A percentile compares a stretch with the other conserved stretches of the same genome.
Conservation (phyloP, 2,888 invertebrate genomes). For the Latheticus oryzae region DNA sequence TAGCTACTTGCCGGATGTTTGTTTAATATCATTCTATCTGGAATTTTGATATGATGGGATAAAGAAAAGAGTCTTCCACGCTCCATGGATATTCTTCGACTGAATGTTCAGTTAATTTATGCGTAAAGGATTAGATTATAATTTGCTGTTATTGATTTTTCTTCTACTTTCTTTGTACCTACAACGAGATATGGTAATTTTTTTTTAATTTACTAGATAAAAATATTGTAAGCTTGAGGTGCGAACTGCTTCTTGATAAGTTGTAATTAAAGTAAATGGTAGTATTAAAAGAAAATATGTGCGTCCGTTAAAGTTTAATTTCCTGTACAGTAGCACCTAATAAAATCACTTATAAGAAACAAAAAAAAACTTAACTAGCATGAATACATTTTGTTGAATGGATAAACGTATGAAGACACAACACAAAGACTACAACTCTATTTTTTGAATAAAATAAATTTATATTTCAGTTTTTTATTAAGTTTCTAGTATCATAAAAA, state of each 20-base stretch:
- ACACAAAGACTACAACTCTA: no score
- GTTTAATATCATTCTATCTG: slow-evolving; percentile 13
- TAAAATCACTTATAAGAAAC: slow-evolving; percentile 1
- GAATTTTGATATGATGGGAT: slow-evolving; percentile 12
- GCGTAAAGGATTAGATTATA: no score
- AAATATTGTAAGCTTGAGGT: slow-evolving; percentile 14
- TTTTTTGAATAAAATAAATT: no score
- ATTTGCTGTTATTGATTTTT: slow-evolving; percentile 1
- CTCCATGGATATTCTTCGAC: slow-evolving; percentile 14
- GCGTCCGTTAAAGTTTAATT: slow-evolving; percentile 12
- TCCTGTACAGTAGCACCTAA: slow-evolving; percentile 12
- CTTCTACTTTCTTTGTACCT: no score
- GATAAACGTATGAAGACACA: no score
- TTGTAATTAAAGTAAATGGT: slow-evolving; percentile 11
- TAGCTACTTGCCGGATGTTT: slow-evolving; percentile 28
- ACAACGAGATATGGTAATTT: no score
- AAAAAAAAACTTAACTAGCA: no score
- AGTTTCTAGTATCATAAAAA: no score
- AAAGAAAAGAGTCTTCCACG: slow-evolving; percentile 27
- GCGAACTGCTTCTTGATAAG: slow-evolving; percentile 7
- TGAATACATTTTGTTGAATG: no score
- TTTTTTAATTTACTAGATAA: no score
- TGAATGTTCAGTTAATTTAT: slow-evolving; percentile 32
- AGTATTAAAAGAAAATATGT: slow-evolving; percentile 8
- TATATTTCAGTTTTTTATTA: no score